These are phyloP conservation scores for Emys orbicularis DNA, from an alignment of 2,797 vertebrate species.

Conservation along the genomic window DNA sequence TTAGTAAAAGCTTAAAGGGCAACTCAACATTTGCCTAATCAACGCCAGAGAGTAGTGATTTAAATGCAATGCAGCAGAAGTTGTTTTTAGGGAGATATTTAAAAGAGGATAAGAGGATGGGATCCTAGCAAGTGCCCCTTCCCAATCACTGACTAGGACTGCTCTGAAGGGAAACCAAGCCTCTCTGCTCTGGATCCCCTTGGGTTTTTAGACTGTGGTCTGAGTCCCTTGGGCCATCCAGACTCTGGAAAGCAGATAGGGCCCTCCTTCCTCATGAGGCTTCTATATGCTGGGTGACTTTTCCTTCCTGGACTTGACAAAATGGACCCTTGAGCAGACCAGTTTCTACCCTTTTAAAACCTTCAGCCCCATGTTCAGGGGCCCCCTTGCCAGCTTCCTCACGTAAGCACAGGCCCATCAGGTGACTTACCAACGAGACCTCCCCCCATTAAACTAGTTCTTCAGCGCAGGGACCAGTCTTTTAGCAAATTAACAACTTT, in stretches of 20 bases:
- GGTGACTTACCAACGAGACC: background rate
- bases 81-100: background rate
- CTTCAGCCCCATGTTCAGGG: background rate
- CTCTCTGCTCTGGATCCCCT: background rate
- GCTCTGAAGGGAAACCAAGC: background rate
- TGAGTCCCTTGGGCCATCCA: background rate
- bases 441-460: background rate
- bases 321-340: background rate
- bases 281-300: background rate
- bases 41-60: background rate
- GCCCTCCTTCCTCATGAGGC: background rate
- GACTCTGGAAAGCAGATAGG: background rate
- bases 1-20: no score
- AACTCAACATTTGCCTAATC: background rate
- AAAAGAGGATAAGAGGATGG: background rate
- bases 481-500: background rate
- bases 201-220: background rate
- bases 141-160: background rate
- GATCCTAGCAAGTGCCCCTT: background rate
- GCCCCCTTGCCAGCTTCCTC: background rate
- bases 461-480: background rate
- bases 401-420: background rate
- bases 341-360: background rate
- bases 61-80: background rate
- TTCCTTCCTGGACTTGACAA: background rate